phyloP scores from a whole-genome alignment of 2,797 vertebrate genomes.

The Selene dorsalis region DNA sequence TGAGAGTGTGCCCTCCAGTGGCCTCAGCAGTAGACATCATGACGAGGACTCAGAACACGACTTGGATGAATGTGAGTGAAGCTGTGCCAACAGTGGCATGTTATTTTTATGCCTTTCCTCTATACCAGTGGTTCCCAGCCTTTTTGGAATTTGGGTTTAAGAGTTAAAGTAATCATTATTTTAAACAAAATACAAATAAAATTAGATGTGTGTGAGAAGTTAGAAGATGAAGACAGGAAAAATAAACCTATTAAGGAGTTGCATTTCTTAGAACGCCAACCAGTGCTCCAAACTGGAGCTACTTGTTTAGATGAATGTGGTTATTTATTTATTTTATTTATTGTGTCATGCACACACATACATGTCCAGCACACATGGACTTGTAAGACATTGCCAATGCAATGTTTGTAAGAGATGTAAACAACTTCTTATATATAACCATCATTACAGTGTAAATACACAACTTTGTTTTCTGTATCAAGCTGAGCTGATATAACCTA shows the following conservation, averaged over 20 bases:
- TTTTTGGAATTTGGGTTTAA: neutral
- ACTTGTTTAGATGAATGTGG: neutral
- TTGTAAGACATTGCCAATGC: neutral
- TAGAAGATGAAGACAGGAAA: neutral
- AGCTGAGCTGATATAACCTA: neutral
- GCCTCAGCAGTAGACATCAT: constrained; percentile 35
- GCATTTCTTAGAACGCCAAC: neutral
- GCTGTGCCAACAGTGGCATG: neutral
- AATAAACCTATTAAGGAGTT: neutral
- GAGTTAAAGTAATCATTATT: neutral
- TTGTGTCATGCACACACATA: neutral
- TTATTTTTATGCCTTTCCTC: neutral
- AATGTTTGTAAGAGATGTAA: neutral
- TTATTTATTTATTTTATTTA: neutral
- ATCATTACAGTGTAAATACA: neutral
- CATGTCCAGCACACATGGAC: neutral
- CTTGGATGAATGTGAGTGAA: constrained; percentile 69
- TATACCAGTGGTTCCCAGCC: neutral
- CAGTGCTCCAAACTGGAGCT: neutral
- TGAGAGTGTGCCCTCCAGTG: constrained; percentile 65
- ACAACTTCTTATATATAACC: neutral
- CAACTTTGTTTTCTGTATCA: neutral
- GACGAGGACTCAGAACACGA: constrained; percentile 55
- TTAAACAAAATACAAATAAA: neutral
- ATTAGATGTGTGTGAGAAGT: neutral